Percentiles rank a stretch among this genome's conserved stretches.
phyloP scores from a whole-genome alignment of 2,797 vertebrate species.

The Manis pentadactyla region DNA sequence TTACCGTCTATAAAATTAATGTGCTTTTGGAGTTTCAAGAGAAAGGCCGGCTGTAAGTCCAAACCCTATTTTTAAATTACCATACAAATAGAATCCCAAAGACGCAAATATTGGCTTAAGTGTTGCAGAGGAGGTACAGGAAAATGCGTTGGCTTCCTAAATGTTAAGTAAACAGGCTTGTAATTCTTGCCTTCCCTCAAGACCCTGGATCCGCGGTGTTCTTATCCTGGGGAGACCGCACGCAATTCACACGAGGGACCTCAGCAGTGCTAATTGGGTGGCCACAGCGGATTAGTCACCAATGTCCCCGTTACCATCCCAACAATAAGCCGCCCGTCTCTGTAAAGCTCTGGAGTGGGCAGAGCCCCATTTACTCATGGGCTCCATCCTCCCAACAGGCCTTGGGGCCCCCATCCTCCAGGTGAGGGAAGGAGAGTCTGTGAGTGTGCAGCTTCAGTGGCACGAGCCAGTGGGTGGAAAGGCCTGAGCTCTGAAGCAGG shows the following conservation, averaged over 20 bases:
- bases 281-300: accelerated
- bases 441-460: accelerated
- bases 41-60: neutral
- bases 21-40: slow-evolving; percentile 51
- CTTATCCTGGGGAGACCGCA: accelerated
- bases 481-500: neutral
- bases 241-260: accelerated
- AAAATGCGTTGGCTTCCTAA: neutral
- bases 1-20: slow-evolving; percentile 73
- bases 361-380: accelerated
- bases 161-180: slow-evolving; percentile 28
- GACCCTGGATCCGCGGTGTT: neutral
- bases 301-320: accelerated
- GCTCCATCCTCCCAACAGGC: accelerated
- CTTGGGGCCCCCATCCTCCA: neutral
- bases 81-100: slow-evolving; percentile 76
- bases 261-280: accelerated
- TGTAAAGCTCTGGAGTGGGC: neutral
- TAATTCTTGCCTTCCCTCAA: neutral
- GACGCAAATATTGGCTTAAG: slow-evolving; percentile 65
- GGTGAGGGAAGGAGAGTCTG: accelerated
- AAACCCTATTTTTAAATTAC: slow-evolving; percentile 70
- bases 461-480: accelerated
- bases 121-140: neutral
- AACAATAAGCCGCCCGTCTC: accelerated